These are phyloP conservation scores for Dysidea cf. avara DNA, from an alignment of 37 sponge, comb jelly and placozoan genomes.

Conservation along the genomic window DNA sequence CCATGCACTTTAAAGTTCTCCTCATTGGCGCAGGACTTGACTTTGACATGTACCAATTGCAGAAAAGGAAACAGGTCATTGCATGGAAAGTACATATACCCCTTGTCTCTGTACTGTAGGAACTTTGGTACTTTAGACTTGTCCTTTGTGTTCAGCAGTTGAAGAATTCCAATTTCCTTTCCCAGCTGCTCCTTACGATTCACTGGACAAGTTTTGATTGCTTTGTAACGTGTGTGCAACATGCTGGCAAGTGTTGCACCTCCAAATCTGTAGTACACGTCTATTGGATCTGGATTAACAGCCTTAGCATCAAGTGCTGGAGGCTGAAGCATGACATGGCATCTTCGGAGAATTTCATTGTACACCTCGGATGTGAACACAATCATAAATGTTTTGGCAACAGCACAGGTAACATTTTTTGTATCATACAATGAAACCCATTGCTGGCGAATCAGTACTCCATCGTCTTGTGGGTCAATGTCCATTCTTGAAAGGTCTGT, in stretches of 20 bases:
- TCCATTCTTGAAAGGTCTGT: background rate
- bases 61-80: slow-evolving; percentile 18
- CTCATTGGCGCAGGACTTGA: background rate
- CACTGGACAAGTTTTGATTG: background rate
- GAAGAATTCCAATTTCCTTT: slow-evolving; percentile 9
- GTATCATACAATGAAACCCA: background rate
- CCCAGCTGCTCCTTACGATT: background rate
- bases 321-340: too few relatives aligned
- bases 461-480: too few relatives aligned
- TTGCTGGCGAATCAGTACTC: too few relatives aligned
- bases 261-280: slow-evolving; percentile 15
- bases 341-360: background rate
- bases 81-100: too few relatives aligned
- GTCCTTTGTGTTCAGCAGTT: slow-evolving; percentile 1
- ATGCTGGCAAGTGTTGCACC: slow-evolving; percentile 19
- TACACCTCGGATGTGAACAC: slow-evolving; percentile 1
- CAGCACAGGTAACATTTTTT: background rate
- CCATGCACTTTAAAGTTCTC: slow-evolving; percentile 5
- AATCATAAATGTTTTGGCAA: slow-evolving; percentile 10
- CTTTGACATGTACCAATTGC: background rate
- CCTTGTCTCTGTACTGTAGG: slow-evolving; percentile 17
- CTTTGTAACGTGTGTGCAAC: slow-evolving; percentile 7
- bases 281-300: background rate
- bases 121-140: slow-evolving; percentile 8
- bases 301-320: background rate